A percentile compares a stretch with the other conserved stretches of the same genome.
Conservation (phyloP, 2,888 invertebrate species). For the Chloromyia formosa region DNA sequence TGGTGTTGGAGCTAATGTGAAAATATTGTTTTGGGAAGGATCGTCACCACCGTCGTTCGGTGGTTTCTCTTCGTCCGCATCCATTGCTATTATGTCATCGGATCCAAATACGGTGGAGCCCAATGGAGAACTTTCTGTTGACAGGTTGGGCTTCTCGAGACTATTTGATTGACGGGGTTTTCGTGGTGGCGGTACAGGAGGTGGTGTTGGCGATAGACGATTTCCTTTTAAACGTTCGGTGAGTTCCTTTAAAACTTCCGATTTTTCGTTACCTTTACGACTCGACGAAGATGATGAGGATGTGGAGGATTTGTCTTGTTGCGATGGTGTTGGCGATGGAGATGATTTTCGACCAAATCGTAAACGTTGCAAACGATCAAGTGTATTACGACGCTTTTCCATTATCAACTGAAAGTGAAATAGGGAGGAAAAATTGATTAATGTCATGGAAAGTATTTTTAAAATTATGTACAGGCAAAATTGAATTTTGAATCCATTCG, state of each 20-base stretch:
- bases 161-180: conserved; percentile 67
- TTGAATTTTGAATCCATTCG: too few relatives aligned
- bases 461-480: too few relatives aligned
- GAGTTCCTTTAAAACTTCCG: conserved; percentile 77
- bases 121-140: conserved; percentile 10
- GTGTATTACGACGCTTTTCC: conserved; percentile 70
- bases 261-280: conserved; percentile 69
- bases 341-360: conserved; percentile 70
- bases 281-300: conserved; percentile 50
- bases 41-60: conserved; percentile 29
- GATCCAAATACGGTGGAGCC: conserved; percentile 48
- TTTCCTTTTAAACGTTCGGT: conserved; percentile 79
- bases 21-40: neutral
- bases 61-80: conserved; percentile 54
- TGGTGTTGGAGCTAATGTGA: conserved; percentile 49
- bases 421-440: neutral
- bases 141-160: conserved; percentile 56
- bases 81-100: conserved; percentile 56
- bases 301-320: conserved; percentile 39
- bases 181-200: conserved; percentile 69
- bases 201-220: conserved; percentile 67
- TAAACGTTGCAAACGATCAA: conserved; percentile 84
- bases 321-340: conserved; percentile 52
- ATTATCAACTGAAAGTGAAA: conserved; percentile 56
- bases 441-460: too few relatives aligned